Conservation (phyloP, 2,797 vertebrate species). For the Distichodus sexfasciatus region DNA sequence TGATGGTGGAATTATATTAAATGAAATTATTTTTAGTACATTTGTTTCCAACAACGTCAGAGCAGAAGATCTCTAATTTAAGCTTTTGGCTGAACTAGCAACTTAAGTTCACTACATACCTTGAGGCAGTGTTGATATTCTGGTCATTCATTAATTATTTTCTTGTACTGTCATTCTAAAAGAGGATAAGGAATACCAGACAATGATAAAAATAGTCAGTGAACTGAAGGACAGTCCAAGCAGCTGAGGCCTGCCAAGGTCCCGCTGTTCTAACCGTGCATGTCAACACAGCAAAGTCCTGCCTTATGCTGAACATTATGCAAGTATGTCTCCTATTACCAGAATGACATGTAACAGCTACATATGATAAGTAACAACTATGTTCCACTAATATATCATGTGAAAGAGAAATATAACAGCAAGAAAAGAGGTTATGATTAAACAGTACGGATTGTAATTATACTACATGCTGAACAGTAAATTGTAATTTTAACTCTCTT, state of each 20-base stretch:
- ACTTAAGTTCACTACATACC: no score
- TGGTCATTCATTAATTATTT: neutral
- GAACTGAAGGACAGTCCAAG: slow-evolving; percentile 34
- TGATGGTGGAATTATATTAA: no score
- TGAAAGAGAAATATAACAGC: neutral
- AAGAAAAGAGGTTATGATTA: neutral
- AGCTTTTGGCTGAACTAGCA: no score
- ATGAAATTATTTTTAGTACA: no score
- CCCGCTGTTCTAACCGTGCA: neutral
- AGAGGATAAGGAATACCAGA: slow-evolving; percentile 27
- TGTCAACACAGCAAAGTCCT: neutral
- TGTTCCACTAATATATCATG: neutral
- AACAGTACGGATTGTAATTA: no score
- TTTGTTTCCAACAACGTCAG: no score
- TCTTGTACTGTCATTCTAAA: slow-evolving; percentile 8
- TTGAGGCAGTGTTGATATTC: neutral
- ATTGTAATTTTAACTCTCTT: neutral
- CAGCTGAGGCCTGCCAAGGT: neutral
- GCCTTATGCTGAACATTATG: neutral
- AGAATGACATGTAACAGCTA: neutral
- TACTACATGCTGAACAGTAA: neutral
- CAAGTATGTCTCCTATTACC: neutral
- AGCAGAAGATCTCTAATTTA: no score
- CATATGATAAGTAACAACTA: neutral
- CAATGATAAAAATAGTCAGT: slow-evolving; percentile 45